Percentiles rank a stretch among this genome's conserved stretches.
phyloP scores from a whole-genome alignment of 2,888 invertebrate species.

The Diarsia mendica region DNA sequence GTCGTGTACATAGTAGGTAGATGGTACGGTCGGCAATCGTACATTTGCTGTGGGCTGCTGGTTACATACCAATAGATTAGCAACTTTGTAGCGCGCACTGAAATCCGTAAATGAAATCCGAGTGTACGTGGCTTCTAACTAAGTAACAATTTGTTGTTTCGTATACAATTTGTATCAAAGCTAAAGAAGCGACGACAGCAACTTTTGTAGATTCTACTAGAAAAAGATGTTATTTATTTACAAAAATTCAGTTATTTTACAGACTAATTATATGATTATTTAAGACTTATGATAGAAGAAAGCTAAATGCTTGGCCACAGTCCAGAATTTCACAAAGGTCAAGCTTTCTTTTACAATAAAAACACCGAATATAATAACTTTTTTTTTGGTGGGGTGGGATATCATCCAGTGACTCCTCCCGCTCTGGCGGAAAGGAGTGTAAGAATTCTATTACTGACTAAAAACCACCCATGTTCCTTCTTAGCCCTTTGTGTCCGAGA shows the following conservation, averaged over 20 bases:
- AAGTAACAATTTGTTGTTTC: constrained; percentile 15
- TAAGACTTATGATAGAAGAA: background rate
- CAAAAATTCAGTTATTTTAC: background rate
- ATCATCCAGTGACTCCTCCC: too few relatives aligned
- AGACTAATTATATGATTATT: background rate
- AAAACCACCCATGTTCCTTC: too few relatives aligned
- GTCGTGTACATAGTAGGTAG: constrained; percentile 8
- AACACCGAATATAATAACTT: constrained; percentile 13
- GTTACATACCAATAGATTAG: constrained; percentile 4
- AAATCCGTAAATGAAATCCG: constrained; percentile 11
- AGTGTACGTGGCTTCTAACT: constrained; percentile 3
- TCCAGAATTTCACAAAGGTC: background rate
- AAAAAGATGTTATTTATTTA: background rate
- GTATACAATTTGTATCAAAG: constrained; percentile 2
- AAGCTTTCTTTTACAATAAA: constrained; percentile 5
- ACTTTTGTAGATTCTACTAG: background rate
- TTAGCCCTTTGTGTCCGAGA: too few relatives aligned
- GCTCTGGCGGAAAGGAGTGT: too few relatives aligned
- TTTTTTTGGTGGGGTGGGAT: too few relatives aligned
- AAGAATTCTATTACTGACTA: too few relatives aligned
- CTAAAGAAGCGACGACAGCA: background rate
- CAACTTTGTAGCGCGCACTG: constrained; percentile 27
- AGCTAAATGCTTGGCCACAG: background rate
- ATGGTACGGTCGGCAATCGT: background rate
- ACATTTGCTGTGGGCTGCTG: background rate